Base-by-base conservation (phyloP, 2,113 vertebrate species). In the Sylvietta virens region DNA sequence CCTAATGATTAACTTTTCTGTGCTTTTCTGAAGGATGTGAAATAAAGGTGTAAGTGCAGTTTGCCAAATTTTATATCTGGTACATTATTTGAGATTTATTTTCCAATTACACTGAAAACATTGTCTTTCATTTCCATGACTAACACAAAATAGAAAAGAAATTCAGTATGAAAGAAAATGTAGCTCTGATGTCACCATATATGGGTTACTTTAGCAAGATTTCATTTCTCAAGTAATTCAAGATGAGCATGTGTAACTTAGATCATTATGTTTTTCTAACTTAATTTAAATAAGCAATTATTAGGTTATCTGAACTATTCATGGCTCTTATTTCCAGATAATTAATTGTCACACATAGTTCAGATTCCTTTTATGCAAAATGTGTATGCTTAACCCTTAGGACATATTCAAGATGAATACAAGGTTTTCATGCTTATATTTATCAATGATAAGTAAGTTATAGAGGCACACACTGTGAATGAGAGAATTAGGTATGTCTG, bases 261-360 rank as follows among this genome's bases (percentile, higher is more conserved):
- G 14, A 53, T 62, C 9, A 56, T 69, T 42, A 45, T 35, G 27
- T 44, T 82, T 79, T 61, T 19, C 35, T 56, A 33, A 45, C 81
- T 64, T 78, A 67, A 84, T 91, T 91, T 91, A 74, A 78, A 70
- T 78, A 87, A 87, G 13, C 47, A 92, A 86, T 94, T 89, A 60
- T 47, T 60, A 86, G 8, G 8, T 62, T 93, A 48, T 48, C 66
- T 74, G 73, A 92, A 94, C 47, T 92, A 60, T 79, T 91, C 73
- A 87, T 57, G 57, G 71, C 4, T 62, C 44, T 81, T 90, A 40
- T 94, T 96, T 96, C 58, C 48, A 91, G 65, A 74, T 82, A 94
- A 96, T 88, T 94, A 86, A 86, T 91, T 91, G 64, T 89, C 54
- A 91, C 65, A 74, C n/a, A 1, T 28, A 44, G 40, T 53, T 90